Percentiles rank a stretch among this genome's conserved stretches.
Conservation (phyloP, 2,797 vertebrate genomes). For the Sibirionetta formosa region DNA sequence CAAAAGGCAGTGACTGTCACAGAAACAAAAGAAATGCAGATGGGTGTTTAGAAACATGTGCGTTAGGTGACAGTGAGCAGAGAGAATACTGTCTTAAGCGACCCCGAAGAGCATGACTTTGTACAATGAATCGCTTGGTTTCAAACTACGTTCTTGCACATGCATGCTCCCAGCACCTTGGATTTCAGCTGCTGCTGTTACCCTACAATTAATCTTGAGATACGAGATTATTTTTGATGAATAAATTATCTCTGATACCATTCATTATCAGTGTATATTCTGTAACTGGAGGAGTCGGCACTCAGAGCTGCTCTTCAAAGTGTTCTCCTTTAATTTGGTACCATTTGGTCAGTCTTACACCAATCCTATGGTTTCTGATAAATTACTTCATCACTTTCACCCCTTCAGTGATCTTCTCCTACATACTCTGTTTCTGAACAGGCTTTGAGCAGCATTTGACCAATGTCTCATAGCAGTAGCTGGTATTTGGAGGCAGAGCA, state of each 20-base stretch:
- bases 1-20: constrained; percentile 4
- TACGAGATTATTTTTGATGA: not conserved
- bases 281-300: not conserved
- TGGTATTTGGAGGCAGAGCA: not conserved
- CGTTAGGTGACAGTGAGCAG: not conserved
- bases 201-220: not conserved
- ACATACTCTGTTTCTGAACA: not conserved
- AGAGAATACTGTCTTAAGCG: not conserved
- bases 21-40: constrained; percentile 41
- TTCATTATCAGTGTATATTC: not conserved
- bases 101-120: constrained; percentile 11
- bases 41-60: not conserved
- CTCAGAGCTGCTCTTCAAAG: not conserved
- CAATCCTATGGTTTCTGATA: not conserved
- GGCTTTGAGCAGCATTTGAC: not conserved
- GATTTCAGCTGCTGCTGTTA: constrained; percentile 1
- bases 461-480: not conserved
- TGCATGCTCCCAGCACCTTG: not conserved
- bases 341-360: constrained; percentile 3
- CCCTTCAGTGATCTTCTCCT: not conserved
- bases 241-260: constrained; percentile 14
- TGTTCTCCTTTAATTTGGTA: not conserved
- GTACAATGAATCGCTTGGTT: not conserved
- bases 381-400: constrained; percentile 19
- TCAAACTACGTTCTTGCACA: not conserved